A percentile compares a stretch with the other conserved stretches of the same genome.
Evolutionary conservation across 2,797 vertebrate genomes (phyloP).

Genomic region (Crax fasciolata): DNA sequence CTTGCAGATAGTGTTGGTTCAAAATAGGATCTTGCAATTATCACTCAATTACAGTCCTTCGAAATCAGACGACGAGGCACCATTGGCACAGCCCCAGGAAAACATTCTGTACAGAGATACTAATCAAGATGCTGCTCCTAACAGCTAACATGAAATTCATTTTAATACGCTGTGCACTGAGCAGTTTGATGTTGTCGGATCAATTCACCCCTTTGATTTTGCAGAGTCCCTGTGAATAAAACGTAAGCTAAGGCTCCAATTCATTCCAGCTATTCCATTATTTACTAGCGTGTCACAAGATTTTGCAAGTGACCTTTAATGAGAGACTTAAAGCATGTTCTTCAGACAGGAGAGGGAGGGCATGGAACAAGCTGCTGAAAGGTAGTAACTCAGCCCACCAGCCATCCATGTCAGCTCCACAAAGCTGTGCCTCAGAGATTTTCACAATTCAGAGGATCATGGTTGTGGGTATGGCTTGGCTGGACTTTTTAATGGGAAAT

Average conservation of each 20-base stretch:
- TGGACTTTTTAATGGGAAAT: background rate
- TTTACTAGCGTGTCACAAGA: slow-evolving; percentile 5
- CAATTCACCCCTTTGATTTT: slow-evolving; percentile 75
- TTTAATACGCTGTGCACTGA: slow-evolving; percentile 38
- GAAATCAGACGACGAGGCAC: slow-evolving; percentile 77
- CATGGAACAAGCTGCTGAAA: background rate
- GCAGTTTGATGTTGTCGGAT: slow-evolving; percentile 36
- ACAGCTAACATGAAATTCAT: slow-evolving; percentile 65
- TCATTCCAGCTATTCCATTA: slow-evolving; percentile 49
- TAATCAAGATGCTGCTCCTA: slow-evolving; percentile 56
- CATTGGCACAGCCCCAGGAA: slow-evolving; percentile 75
- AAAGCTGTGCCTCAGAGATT: background rate
- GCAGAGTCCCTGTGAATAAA: background rate
- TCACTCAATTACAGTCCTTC: slow-evolving; percentile 75
- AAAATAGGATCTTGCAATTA: slow-evolving; percentile 79
- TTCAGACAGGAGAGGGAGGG: background rate
- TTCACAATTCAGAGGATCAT: background rate
- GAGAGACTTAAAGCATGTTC: background rate
- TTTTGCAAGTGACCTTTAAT: slow-evolving; percentile 17
- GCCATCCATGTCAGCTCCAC: background rate
- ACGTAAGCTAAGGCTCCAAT: slow-evolving; percentile 14
- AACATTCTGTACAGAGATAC: slow-evolving; percentile 63
- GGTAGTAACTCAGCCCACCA: background rate
- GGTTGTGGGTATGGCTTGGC: background rate
- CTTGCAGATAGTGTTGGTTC: slow-evolving; percentile 49